These are phyloP conservation scores for Heliconius aoede DNA, from an alignment of 2,888 invertebrate species.

Conservation along the genomic window DNA sequence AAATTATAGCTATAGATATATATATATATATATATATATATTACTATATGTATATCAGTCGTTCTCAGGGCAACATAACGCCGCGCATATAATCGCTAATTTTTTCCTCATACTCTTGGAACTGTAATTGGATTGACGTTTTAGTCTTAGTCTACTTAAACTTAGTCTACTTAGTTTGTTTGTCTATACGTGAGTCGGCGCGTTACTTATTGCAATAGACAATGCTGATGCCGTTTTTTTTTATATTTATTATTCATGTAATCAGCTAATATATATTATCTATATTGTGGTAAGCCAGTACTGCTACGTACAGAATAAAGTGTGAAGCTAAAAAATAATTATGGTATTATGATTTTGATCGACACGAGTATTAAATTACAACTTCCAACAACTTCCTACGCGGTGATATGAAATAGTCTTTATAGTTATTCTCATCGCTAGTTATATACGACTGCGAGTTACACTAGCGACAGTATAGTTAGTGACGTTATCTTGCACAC, in stretches of 20 bases:
- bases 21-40: not conserved
- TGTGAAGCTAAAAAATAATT: too few species aligned
- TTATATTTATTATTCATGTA: not conserved
- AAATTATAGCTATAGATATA: not conserved
- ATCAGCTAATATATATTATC: too few species aligned
- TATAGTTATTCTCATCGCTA: constrained; percentile 20
- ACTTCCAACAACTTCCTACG: constrained; percentile 27
- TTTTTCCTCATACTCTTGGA: constrained; percentile 29
- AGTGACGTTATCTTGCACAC: constrained; percentile 57
- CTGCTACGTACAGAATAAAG: too few species aligned
- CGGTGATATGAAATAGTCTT: constrained; percentile 32
- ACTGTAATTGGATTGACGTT: constrained; percentile 43
- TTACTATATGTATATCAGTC: not conserved
- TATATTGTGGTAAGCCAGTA: too few species aligned
- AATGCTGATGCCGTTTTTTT: not conserved
- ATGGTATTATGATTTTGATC: too few species aligned
- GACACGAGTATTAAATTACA: not conserved
- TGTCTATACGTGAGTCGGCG: constrained; percentile 5
- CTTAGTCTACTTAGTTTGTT: too few species aligned
- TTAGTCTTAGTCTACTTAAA: constrained; percentile 38
- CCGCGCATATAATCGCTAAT: constrained; percentile 15
- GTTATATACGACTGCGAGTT: constrained; percentile 24
- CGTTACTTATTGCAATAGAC: constrained; percentile 4
- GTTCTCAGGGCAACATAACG: not conserved
- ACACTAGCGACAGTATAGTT: constrained; percentile 49